A percentile compares a stretch with the other conserved stretches of the same genome.
These are phyloP conservation scores for Leptodactylus fallax DNA, from an alignment of 2,797 vertebrate genomes.

Conservation along the genomic window DNA sequence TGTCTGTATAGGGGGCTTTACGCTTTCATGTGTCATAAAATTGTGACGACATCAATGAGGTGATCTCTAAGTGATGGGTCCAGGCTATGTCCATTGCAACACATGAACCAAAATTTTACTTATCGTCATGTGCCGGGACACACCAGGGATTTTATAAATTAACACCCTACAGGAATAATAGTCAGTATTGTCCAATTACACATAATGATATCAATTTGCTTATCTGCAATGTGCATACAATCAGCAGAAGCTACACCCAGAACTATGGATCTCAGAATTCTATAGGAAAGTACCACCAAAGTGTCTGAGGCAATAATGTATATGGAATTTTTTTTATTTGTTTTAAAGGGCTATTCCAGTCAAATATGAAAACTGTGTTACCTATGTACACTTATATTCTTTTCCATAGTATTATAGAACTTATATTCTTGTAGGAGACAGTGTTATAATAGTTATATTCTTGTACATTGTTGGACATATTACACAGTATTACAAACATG, in stretches of 20 bases:
- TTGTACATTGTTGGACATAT: background rate
- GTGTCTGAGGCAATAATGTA: background rate
- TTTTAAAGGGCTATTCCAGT: conserved; percentile 15
- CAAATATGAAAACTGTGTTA: background rate
- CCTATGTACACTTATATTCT: background rate
- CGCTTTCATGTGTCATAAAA: background rate
- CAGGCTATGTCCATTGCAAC: background rate
- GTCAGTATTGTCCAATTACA: too few relatives aligned
- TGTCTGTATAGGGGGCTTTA: background rate
- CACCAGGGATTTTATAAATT: background rate
- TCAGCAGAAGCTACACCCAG: background rate
- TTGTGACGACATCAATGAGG: background rate
- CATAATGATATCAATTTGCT: background rate
- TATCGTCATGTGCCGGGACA: background rate
- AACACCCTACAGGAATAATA: background rate
- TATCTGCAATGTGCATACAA: conserved; percentile 1
- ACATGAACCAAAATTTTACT: background rate
- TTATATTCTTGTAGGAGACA: background rate
- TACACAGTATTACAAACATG: background rate
- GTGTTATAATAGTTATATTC: background rate
- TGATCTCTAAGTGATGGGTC: background rate
- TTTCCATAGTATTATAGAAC: background rate
- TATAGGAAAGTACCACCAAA: background rate
- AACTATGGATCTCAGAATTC: too few relatives aligned
- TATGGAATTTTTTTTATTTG: background rate